These are phyloP conservation scores for Solea senegalensis DNA, from an alignment of 2,113 vertebrate genomes.

Conservation along the genomic window DNA sequence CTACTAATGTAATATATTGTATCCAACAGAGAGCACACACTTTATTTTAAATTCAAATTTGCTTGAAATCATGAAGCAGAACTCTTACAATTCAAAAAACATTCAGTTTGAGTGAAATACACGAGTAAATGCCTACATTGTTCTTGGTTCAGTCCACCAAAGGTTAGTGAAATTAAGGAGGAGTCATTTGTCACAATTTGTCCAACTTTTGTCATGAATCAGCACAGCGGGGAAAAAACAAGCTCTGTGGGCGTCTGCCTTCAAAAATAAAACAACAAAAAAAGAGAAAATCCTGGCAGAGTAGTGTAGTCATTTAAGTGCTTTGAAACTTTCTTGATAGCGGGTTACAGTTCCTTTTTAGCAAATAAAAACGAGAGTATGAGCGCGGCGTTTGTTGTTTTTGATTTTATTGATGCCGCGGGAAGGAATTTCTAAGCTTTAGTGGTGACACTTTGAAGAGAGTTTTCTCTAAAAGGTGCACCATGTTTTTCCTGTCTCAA, in stretches of 20 bases:
- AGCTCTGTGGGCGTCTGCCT: constrained; percentile 33
- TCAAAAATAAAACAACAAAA: background rate
- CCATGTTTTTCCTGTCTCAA: constrained; percentile 65
- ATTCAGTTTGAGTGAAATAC: background rate
- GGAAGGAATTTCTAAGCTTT: constrained; percentile 68
- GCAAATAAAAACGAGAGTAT: constrained; percentile 57
- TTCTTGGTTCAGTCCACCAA: constrained; percentile 4
- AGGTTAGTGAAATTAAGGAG: constrained; percentile 15
- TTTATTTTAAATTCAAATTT: too few species aligned
- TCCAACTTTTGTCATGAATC: constrained; percentile 44
- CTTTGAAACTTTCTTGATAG: constrained; percentile 65
- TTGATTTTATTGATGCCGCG: constrained; percentile 67
- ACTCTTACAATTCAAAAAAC: background rate
- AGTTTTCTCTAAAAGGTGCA: constrained; percentile 68
- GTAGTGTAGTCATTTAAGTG: constrained; percentile 13
- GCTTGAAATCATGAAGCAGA: background rate
- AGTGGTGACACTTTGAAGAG: constrained; percentile 74
- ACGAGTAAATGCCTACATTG: constrained; percentile 10
- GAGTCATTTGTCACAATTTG: constrained; percentile 59
- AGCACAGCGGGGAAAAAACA: constrained; percentile 21
- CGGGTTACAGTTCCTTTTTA: constrained; percentile 51
- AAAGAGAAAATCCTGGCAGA: constrained; percentile 4
- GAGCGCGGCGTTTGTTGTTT: constrained; percentile 72
- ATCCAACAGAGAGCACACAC: too few species aligned
- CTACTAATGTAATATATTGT: too few species aligned